A percentile compares a stretch with the other conserved stretches of the same genome.
Evolutionary conservation across 2,113 vertebrate species (phyloP).

Genomic region (Haliaeetus leucogaster): DNA sequence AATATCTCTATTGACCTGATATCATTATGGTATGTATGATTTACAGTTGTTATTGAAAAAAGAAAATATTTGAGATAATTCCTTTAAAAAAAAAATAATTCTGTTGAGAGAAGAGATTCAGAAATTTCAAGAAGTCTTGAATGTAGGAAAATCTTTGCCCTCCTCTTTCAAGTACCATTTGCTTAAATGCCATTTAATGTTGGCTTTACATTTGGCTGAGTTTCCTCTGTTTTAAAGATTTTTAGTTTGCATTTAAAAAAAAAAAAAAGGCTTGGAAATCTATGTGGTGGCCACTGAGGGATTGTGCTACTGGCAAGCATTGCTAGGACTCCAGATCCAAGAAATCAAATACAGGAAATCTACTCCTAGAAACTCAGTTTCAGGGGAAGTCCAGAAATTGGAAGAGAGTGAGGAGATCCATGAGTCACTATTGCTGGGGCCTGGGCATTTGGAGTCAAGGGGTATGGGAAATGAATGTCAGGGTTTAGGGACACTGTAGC

Average conservation of each 20-base stretch:
- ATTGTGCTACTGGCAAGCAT: neutral
- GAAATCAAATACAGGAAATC: neutral
- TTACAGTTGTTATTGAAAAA: neutral
- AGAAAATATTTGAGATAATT: neutral
- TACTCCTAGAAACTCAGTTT: neutral
- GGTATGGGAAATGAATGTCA: neutral
- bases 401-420: neutral
- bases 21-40: neutral
- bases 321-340: neutral
- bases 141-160: neutral
- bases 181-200: neutral
- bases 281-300: neutral
- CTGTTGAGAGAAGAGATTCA: neutral
- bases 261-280: neutral
- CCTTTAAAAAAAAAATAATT: neutral
- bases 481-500: neutral
- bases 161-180: neutral
- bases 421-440: neutral
- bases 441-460: neutral
- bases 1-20: neutral
- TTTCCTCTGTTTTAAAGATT: neutral
- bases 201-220: constrained; percentile 7
- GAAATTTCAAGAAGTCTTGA: neutral
- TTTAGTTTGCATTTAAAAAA: neutral
- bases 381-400: neutral